phyloP scores from a whole-genome alignment of 2,888 invertebrate genomes.

The Serripes groenlandicus region DNA sequence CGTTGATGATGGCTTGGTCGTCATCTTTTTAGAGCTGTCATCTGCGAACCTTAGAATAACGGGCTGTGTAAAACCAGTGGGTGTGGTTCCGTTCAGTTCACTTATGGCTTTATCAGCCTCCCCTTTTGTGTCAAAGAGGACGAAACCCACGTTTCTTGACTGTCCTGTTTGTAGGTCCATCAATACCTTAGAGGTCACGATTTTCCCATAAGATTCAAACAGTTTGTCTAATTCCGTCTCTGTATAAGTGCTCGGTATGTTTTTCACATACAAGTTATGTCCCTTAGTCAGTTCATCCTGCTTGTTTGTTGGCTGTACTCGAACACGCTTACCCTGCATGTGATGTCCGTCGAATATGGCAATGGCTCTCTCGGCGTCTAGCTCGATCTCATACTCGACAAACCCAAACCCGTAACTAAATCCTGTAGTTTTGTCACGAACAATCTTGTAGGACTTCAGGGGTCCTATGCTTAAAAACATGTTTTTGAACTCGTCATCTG shows the following conservation, averaged over 20 bases:
- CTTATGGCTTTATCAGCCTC: constrained; percentile 96
- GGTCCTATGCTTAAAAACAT: constrained; percentile 96
- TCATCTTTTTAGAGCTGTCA: constrained; percentile 89
- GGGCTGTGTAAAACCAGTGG: constrained; percentile 94
- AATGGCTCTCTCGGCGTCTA: constrained; percentile 95
- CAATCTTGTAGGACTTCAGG: constrained; percentile 94
- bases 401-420: constrained; percentile 99
- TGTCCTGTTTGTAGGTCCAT: constrained; percentile 95
- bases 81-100: constrained; percentile 92
- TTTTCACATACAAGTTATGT: constrained; percentile 97
- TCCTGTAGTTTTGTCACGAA: constrained; percentile 90
- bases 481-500: constrained; percentile 95
- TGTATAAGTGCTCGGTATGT: constrained; percentile 90
- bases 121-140: constrained; percentile 92
- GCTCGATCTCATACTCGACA: constrained; percentile 94
- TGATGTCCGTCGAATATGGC: constrained; percentile 94
- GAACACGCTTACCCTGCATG: constrained; percentile 96
- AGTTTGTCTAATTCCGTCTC: constrained; percentile 94
- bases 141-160: constrained; percentile 96
- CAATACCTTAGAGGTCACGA: constrained; percentile 96
- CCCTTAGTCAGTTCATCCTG: constrained; percentile 96
- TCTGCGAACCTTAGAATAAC: constrained; percentile 95
- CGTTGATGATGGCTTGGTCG: constrained; percentile 69
- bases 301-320: constrained; percentile 97
- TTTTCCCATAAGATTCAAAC: constrained; percentile 95